Evolutionary conservation across 2,113 vertebrate species (phyloP).

Genomic region (Solea solea): DNA sequence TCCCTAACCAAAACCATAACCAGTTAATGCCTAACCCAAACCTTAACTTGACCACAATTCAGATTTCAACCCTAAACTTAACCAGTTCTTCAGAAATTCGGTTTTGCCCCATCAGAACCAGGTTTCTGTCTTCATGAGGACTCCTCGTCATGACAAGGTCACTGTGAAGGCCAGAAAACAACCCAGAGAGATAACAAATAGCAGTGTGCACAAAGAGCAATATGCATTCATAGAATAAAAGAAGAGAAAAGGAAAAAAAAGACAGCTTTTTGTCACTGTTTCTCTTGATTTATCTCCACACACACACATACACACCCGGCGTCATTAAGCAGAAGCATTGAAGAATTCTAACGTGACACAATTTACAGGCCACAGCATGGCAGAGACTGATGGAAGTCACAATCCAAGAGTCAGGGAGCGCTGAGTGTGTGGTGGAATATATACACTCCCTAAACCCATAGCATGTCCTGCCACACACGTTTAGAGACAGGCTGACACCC

Average conservation of each 20-base stretch:
- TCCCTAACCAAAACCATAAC: too few species aligned
- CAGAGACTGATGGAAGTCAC: constrained; percentile 47
- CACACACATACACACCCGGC: constrained; percentile 14
- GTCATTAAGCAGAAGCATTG: constrained; percentile 16
- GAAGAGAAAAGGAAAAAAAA: neutral
- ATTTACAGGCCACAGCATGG: constrained; percentile 17
- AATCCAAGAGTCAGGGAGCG: constrained; percentile 18
- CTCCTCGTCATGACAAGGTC: too few species aligned
- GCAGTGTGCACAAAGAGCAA: neutral
- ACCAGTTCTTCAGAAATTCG: too few species aligned
- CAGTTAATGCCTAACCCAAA: neutral
- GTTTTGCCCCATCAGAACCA: too few species aligned
- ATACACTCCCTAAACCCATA: constrained; percentile 49
- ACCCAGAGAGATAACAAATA: neutral
- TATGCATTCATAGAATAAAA: neutral
- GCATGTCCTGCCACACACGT: constrained; percentile 56
- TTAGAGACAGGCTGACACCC: constrained; percentile 60
- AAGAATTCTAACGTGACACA: constrained; percentile 44
- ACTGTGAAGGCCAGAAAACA: too few species aligned
- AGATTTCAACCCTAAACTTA: too few species aligned
- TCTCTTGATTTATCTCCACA: constrained; percentile 22
- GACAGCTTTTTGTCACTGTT: constrained; percentile 15
- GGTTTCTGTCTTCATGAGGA: too few species aligned
- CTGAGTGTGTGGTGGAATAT: constrained; percentile 33
- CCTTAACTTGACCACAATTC: too few species aligned